These are phyloP conservation scores for Takifugu rubripes DNA, from an alignment of 2,797 vertebrate species.

Conservation along the genomic window DNA sequence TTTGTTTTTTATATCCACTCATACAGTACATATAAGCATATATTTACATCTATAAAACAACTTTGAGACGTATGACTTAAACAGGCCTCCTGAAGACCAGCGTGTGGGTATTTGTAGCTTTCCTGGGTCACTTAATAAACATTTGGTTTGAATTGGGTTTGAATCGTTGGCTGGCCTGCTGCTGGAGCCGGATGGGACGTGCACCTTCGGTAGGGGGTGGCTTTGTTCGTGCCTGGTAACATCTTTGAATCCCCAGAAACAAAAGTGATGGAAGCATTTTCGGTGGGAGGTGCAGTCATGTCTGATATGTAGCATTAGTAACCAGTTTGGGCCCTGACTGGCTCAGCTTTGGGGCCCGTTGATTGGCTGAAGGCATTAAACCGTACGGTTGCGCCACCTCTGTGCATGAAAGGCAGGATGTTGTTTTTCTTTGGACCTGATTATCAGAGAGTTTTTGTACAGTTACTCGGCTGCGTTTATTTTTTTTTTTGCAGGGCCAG, in stretches of 20 bases:
- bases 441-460: conserved; percentile 36
- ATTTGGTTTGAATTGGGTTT: conserved; percentile 31
- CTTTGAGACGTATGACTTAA: conserved; percentile 70
- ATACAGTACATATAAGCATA: conserved; percentile 77
- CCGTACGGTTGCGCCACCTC: conserved; percentile 14
- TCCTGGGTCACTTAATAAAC: conserved; percentile 32
- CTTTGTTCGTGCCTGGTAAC: conserved; percentile 19
- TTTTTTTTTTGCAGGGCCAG: conserved; percentile 33
- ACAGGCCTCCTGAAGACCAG: conserved; percentile 61
- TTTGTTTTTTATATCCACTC: conserved; percentile 78
- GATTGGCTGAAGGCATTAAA: conserved; percentile 45
- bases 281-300: conserved; percentile 24
- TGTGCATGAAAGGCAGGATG: conserved; percentile 40
- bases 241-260: conserved; percentile 7
- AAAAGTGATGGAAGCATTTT: conserved; percentile 20
- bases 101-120: conserved; percentile 68
- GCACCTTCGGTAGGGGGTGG: conserved; percentile 12
- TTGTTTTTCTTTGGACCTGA: conserved; percentile 52
- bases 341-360: conserved; percentile 57
- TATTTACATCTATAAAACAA: conserved; percentile 79
- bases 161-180: conserved; percentile 9
- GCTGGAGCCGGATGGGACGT: conserved; percentile 8
- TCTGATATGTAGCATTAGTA: conserved; percentile 60
- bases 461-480: neutral
- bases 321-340: conserved; percentile 51